Evolutionary conservation across 2,113 vertebrate genomes (phyloP).

Genomic region (Cyrtonyx montezumae): DNA sequence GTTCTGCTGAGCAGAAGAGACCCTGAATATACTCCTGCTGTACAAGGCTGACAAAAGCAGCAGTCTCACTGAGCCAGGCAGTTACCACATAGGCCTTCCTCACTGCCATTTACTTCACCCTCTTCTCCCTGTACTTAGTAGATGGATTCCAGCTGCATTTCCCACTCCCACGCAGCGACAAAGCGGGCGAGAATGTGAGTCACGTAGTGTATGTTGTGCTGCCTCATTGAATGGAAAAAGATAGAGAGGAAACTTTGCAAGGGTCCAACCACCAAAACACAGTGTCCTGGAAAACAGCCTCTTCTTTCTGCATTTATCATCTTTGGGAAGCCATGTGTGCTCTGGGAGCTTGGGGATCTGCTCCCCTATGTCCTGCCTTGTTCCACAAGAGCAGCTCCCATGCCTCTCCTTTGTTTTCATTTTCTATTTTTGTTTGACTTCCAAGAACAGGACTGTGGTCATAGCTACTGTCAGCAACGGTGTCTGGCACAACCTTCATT

Average conservation of each 20-base stretch:
- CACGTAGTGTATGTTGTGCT: not conserved
- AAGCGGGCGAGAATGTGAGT: not conserved
- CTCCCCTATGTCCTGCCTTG: accelerated
- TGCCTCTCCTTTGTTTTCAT: not conserved
- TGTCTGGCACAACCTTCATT: not conserved
- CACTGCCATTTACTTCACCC: not conserved
- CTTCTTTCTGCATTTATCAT: not conserved
- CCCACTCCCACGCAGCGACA: not conserved
- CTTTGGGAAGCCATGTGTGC: not conserved
- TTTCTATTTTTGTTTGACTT: not conserved
- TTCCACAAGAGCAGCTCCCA: not conserved
- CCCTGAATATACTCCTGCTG: accelerated
- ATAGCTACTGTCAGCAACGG: not conserved
- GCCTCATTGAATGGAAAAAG: not conserved
- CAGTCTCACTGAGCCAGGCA: not conserved
- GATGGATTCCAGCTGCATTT: conserved; percentile 58
- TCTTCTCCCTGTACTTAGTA: not conserved
- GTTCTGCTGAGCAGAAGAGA: not conserved
- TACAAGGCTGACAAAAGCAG: accelerated
- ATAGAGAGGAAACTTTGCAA: accelerated
- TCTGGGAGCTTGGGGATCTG: not conserved
- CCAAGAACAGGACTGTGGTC: not conserved
- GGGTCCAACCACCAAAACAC: not conserved
- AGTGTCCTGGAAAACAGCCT: not conserved
- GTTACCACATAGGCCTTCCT: not conserved